These are phyloP conservation scores for Dryadula phaetusa DNA, from an alignment of 2,888 invertebrate genomes.

Conservation along the genomic window DNA sequence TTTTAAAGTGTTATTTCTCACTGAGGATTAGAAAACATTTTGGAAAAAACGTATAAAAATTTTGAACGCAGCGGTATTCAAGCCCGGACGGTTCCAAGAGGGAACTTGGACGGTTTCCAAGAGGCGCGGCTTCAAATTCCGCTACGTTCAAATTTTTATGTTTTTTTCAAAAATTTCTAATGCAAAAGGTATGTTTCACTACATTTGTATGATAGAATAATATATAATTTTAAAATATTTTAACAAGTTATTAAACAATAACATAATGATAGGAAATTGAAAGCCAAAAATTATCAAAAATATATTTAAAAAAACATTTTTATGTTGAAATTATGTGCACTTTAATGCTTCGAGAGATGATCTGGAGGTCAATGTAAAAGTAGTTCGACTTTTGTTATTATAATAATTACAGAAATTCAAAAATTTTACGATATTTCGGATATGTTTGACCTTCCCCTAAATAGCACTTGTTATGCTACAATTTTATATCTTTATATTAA, in stretches of 20 bases:
- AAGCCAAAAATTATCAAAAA: background rate
- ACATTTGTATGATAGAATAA: too few relatives aligned
- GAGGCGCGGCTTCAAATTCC: too few relatives aligned
- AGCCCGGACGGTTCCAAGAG: too few relatives aligned
- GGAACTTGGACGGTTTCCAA: too few relatives aligned
- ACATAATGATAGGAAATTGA: background rate
- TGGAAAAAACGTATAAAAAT: too few relatives aligned
- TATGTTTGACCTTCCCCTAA: conserved; percentile 4
- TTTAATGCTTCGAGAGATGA: background rate
- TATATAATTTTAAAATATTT: background rate
- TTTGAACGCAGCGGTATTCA: too few relatives aligned
- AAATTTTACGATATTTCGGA: background rate
- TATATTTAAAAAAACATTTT: background rate
- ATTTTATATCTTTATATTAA: conserved; percentile 12
- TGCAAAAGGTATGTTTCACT: too few relatives aligned
- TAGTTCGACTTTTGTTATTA: background rate
- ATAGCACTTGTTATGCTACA: conserved; percentile 4
- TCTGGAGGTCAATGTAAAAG: conserved; percentile 11
- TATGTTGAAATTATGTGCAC: background rate
- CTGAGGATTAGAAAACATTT: too few relatives aligned
- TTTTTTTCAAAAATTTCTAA: too few relatives aligned
- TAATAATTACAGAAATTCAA: background rate
- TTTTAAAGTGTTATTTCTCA: too few relatives aligned
- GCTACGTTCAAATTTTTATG: too few relatives aligned
- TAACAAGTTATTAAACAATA: background rate